These are phyloP conservation scores for Labroides dimidiatus DNA, from an alignment of 2,797 vertebrate genomes.

Conservation along the genomic window DNA sequence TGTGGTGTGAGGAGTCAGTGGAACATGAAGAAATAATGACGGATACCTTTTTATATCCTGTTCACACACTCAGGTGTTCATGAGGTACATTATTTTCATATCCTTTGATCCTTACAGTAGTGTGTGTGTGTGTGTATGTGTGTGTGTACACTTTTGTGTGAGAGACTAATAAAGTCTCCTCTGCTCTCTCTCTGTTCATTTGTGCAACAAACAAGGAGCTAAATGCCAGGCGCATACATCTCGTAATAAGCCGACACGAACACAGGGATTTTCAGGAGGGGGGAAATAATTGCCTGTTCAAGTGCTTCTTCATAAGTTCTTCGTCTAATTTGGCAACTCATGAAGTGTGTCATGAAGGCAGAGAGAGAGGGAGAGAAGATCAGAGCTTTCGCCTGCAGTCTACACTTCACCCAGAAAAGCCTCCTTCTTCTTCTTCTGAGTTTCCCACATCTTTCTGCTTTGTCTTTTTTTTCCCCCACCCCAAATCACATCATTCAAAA, in stretches of 20 bases:
- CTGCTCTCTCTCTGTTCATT: constrained; percentile 53
- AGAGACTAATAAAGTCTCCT: constrained; percentile 49
- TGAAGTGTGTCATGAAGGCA: constrained; percentile 66
- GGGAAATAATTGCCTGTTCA: constrained; percentile 71
- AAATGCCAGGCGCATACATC: constrained; percentile 71
- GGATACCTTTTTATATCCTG: not conserved
- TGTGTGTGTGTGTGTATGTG: constrained; percentile 2
- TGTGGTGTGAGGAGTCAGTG: too few species aligned
- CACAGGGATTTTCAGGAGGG: constrained; percentile 51
- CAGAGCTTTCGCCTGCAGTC: constrained; percentile 65
- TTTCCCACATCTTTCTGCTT: constrained; percentile 45
- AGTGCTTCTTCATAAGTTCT: constrained; percentile 69
- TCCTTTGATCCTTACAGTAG: constrained; percentile 27
- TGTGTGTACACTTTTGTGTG: not conserved
- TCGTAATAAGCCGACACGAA: constrained; percentile 67
- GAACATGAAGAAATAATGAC: too few species aligned
- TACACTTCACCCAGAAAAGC: constrained; percentile 58
- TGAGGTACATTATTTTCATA: constrained; percentile 18
- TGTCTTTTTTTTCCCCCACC: constrained; percentile 36
- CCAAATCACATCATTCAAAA: constrained; percentile 50
- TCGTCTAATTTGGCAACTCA: constrained; percentile 72
- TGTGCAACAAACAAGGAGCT: constrained; percentile 65
- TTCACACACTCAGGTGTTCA: constrained; percentile 6
- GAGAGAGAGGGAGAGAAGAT: constrained; percentile 44
- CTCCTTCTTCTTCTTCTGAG: constrained; percentile 19